Base-by-base conservation (phyloP, 2,113 vertebrate genomes). In the Hiodon alosoides region DNA sequence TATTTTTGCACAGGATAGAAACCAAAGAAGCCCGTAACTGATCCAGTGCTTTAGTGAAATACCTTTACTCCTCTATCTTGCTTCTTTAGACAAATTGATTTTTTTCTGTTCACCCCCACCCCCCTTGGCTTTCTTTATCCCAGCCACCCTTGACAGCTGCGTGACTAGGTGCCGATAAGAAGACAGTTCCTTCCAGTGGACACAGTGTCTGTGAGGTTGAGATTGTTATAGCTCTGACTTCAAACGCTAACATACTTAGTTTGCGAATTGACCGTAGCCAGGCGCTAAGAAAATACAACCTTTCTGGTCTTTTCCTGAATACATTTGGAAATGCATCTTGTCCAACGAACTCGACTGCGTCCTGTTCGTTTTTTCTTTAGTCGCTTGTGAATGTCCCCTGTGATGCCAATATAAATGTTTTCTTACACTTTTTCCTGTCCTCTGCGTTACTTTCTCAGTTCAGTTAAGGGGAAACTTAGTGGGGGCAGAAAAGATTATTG, bases 371-470 rank as follows among this genome's bases (percentile, higher is more conserved):
- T 79, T 69, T 81, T 88, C 88, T 85, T 88, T 31, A 6, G 69
- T 14, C 60, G 17, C n/a, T 60, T n/a, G 70, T 31, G 90, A 80
- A 78, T 88, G 57, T 71, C 70, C 55, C 59, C 70, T 59, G 55
- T 89, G 85, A 66, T 46, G 48, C 90, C 90, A 91, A 85, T 90
- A 87, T 83, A 87, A 84, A 91, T 91, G 87, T 90, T 94, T 95
- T 98, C 86, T 92, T 93, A 89, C 88, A 88, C 89, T 87, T 88
- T 48, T 74, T 86, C 90, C 86, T 3, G 89, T 94, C 89, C 86
- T 93, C 81, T 91, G 84, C 95, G 90, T 95, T 94, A 31, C 86
- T 90, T 94, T 97, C 89, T 88, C 88, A 88, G 80, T 87, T 86
- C 46, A 69, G 81, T 77, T 7, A 65, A 84, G 81, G 53, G 51